These are phyloP conservation scores for Semotilus atromaculatus DNA, from an alignment of 2,797 vertebrate species.

Conservation along the genomic window DNA sequence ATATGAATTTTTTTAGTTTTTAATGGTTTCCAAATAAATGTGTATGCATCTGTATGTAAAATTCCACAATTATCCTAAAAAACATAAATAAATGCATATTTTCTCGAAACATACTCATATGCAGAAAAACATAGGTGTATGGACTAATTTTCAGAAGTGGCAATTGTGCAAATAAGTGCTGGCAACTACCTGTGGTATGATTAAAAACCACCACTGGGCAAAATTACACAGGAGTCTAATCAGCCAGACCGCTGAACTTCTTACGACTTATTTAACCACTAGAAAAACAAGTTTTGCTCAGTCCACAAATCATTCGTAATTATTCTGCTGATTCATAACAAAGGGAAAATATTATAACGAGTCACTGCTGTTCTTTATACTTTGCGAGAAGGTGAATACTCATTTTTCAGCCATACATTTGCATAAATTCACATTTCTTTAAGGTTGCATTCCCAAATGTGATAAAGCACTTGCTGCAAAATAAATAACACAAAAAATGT, in stretches of 20 bases:
- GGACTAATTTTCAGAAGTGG: constrained; percentile 13
- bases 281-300: constrained; percentile 63
- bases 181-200: constrained; percentile 35
- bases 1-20: background rate
- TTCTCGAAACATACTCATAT: background rate
- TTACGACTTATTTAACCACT: constrained; percentile 52
- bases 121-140: background rate
- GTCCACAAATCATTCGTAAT: constrained; percentile 82
- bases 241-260: constrained; percentile 34
- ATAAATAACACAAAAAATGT: constrained; percentile 20
- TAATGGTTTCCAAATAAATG: background rate
- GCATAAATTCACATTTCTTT: constrained; percentile 79
- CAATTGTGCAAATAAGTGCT: constrained; percentile 30
- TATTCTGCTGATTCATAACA: constrained; percentile 75
- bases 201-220: constrained; percentile 34
- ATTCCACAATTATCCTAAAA: background rate
- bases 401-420: constrained; percentile 79
- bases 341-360: constrained; percentile 79
- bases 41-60: background rate
- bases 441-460: constrained; percentile 75
- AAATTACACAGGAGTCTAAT: constrained; percentile 52
- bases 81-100: background rate
- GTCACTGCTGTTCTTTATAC: constrained; percentile 68
- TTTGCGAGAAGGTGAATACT: constrained; percentile 69
- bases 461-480: constrained; percentile 63